A percentile compares a stretch with the other conserved stretches of the same genome.
Conservation (phyloP, 2,797 vertebrate genomes). For the Dendrocincla tyrannina region DNA sequence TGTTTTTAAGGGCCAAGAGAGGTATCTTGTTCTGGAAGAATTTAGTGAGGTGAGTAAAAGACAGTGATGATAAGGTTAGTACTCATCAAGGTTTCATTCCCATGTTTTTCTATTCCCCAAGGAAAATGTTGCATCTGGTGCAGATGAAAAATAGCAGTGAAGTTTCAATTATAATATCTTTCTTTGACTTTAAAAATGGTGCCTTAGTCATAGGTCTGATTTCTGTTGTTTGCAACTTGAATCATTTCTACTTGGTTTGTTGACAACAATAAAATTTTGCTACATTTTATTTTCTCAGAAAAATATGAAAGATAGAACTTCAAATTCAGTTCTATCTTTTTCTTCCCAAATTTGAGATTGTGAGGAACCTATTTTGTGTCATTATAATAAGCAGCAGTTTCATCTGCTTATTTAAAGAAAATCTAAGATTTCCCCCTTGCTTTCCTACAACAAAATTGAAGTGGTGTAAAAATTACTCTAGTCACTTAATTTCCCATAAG, state of each 20-base stretch:
- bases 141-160: neutral
- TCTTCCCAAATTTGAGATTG: neutral
- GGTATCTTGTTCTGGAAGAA: neutral
- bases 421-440: neutral
- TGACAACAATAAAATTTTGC: conserved; percentile 33
- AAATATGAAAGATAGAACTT: neutral
- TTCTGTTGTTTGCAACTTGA: conserved; percentile 21
- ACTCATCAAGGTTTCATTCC: neutral
- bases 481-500: neutral
- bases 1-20: neutral
- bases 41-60: neutral
- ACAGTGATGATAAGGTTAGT: neutral
- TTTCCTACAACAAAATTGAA: neutral
- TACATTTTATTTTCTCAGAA: conserved; percentile 3
- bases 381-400: neutral
- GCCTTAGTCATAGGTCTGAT: conserved; percentile 28
- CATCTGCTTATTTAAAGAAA: neutral
- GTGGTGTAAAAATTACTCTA: neutral
- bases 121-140: neutral
- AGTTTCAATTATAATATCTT: neutral
- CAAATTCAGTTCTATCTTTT: neutral
- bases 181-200: conserved; percentile 24
- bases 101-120: neutral
- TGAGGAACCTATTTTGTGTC: neutral
- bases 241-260: conserved; percentile 32